Evolutionary conservation across 2,113 vertebrate species (phyloP), one percentile per base, ranked within the genome.

Genomic region (Ia io): DNA sequence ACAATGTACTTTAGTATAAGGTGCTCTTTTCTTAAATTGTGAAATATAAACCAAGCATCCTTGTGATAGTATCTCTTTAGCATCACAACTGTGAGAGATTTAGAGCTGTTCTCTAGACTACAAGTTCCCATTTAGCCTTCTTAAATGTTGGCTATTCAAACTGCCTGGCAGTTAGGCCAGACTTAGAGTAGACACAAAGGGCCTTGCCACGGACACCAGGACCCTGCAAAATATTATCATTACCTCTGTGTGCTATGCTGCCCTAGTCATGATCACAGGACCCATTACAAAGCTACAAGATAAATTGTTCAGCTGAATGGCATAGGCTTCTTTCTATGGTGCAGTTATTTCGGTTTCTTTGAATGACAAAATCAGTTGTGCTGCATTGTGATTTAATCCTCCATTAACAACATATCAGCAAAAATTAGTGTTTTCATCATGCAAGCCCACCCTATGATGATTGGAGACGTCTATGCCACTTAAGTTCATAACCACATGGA

Each of bases 361-460:
- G 51, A 74, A 71, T 63, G 74, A 85, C 14, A n/a, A 53, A 30
- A 83, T 90, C 69, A 56, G 37, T 76, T 84, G 32, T 78, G 8
- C n/a, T 35, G 4, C 5, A 49, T 18, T 83, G 67, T 89, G 79
- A 92, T 65, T 90, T 95, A 91, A 86, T 82, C 23, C 40, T 96
- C 44, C 22, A 80, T 88, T 47, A 91, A 73, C 12, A 59, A 23
- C 1, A 0, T 83, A 35, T 70, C 49, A 93, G 47, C 59, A 83
- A 90, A 96, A 93, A 65, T 83, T 73, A 77, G 88, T n/a, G 11
- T 73, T 89, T 88, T 91, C 40, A 67, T 71, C 67, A 86, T 51
- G 77, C 35, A 89, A 49, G 61, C 2, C 16, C 30, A 87, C 7
- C 6, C 13, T 59, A 32, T 18, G 37, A 56, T 47, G 35, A 77